These are phyloP conservation scores for Pygoscelis adeliae DNA, from an alignment of 2,113 vertebrate species.

Conservation along the genomic window DNA sequence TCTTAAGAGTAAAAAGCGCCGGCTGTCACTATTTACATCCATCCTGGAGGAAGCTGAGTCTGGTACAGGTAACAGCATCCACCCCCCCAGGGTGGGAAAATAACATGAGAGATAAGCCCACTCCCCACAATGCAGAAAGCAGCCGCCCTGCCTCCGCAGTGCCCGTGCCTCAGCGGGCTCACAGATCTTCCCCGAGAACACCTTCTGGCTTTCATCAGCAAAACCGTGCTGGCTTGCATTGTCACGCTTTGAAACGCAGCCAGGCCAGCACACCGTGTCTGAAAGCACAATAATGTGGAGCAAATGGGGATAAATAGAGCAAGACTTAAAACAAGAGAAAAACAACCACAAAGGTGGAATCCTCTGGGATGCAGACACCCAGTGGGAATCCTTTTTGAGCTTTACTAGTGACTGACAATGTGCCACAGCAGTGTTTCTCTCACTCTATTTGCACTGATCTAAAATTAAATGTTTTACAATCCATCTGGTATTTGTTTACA, in stretches of 20 bases:
- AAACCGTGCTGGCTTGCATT: not conserved
- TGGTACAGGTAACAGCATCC: not conserved
- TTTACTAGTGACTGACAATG: not conserved
- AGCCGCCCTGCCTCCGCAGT: rapidly evolving
- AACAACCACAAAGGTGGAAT: not conserved
- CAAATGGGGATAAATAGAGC: not conserved
- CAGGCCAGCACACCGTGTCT: not conserved
- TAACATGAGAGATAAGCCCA: not conserved
- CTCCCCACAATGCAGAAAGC: not conserved
- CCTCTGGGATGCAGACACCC: not conserved
- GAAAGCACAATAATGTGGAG: rapidly evolving
- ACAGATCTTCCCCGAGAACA: not conserved
- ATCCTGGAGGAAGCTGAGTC: not conserved
- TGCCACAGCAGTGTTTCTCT: not conserved
- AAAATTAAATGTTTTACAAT: slow-evolving; percentile 15
- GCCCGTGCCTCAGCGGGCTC: rapidly evolving
- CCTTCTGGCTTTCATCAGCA: not conserved
- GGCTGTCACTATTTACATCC: not conserved
- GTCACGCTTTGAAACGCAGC: not conserved
- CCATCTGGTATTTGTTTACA: slow-evolving; percentile 50
- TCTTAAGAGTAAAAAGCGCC: not conserved
- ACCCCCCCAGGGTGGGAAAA: not conserved
- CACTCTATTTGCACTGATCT: not conserved
- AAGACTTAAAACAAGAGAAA: not conserved
- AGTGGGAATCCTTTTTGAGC: not conserved